Evolutionary conservation across 2,113 vertebrate species (phyloP).

Genomic region (Elgaria multicarinata): DNA sequence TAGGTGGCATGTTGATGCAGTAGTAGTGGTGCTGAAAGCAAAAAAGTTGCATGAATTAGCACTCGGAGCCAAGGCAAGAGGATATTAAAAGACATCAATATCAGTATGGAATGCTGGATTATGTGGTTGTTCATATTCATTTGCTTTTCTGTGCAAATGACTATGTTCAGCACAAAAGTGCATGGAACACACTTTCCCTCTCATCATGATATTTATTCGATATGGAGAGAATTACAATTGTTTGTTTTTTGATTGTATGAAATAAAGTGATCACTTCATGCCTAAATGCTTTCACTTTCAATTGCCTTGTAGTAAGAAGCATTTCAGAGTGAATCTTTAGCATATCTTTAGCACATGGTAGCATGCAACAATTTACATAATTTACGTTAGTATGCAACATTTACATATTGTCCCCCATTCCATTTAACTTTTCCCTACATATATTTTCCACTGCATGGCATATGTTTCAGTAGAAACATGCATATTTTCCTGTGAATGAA

Average conservation of each 20-base stretch:
- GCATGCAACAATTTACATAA: too few relatives aligned
- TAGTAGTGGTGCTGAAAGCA: conserved; percentile 70
- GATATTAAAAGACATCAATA: conserved; percentile 70
- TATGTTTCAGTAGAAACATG: too few relatives aligned
- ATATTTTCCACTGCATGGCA: too few relatives aligned
- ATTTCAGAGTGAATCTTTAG: background rate
- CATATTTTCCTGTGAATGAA: too few relatives aligned
- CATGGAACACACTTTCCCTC: conserved; percentile 24
- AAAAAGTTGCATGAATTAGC: conserved; percentile 73
- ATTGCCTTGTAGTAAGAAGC: background rate
- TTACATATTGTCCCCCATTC: too few relatives aligned
- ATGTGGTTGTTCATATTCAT: conserved; percentile 59
- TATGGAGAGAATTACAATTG: background rate
- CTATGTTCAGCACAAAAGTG: conserved; percentile 48
- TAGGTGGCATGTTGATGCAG: conserved; percentile 80
- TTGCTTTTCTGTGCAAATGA: conserved; percentile 60
- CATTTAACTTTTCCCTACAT: too few relatives aligned
- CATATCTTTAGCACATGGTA: background rate
- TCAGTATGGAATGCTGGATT: conserved; percentile 58
- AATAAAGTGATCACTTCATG: conserved; percentile 20
- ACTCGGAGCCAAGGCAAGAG: conserved; percentile 58
- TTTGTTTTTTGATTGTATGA: conserved; percentile 14
- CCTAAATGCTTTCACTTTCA: conserved; percentile 24
- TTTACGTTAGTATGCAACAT: too few relatives aligned
- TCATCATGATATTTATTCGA: conserved; percentile 30